phyloP scores from a whole-genome alignment of 2,113 vertebrate species.

The Turdus rufiventris region DNA sequence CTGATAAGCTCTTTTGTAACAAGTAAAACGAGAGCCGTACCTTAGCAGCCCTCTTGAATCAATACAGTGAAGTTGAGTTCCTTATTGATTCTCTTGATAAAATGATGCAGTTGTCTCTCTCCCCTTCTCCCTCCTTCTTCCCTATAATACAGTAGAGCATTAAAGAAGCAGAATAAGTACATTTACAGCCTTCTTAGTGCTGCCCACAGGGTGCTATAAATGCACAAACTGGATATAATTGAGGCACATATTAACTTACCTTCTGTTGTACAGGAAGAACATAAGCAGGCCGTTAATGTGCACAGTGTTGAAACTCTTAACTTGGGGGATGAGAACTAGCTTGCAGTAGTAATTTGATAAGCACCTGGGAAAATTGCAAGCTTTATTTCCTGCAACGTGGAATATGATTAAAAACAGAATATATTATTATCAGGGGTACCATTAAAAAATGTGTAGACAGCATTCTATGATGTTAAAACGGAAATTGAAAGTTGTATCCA shows the following conservation, averaged over 20 bases:
- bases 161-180: conserved; percentile 73
- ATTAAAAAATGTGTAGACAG: conserved; percentile 99
- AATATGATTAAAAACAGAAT: conserved; percentile 98
- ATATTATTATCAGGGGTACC: conserved; percentile 95
- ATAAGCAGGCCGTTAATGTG: conserved; percentile 86
- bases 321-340: conserved; percentile 89
- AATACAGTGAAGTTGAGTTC: conserved; percentile 38
- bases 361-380: conserved; percentile 92
- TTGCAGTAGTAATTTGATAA: conserved; percentile 90
- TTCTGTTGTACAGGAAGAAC: conserved; percentile 87
- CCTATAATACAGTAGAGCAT: conserved; percentile 58
- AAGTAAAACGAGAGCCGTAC: neutral
- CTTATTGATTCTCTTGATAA: conserved; percentile 56
- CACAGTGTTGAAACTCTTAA: conserved; percentile 84
- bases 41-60: conserved; percentile 22
- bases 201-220: conserved; percentile 84
- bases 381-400: conserved; percentile 83
- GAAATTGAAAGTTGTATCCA: conserved; percentile 93
- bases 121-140: neutral
- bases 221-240: conserved; percentile 89
- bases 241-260: conserved; percentile 90
- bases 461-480: conserved; percentile 86
- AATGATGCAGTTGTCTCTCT: conserved; percentile 19
- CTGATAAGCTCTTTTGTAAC: neutral
- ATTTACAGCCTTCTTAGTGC: conserved; percentile 71